A percentile compares a stretch with the other conserved stretches of the same genome.
These are phyloP conservation scores for Drosophila tani DNA, from an alignment of 1,140 invertebrate species.

Conservation along the genomic window DNA sequence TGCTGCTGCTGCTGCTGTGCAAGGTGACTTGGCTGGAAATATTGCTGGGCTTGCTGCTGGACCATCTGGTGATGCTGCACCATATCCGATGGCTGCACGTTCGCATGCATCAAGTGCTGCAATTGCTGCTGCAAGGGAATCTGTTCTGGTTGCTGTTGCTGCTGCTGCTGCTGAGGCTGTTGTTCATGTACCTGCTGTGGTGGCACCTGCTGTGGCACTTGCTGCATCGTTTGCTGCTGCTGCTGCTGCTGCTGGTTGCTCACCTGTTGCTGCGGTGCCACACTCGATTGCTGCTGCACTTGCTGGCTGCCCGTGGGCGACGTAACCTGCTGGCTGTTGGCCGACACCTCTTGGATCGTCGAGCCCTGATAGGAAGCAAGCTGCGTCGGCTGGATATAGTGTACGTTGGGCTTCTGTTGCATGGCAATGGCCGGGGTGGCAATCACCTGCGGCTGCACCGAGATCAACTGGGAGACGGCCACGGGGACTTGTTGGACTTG, in stretches of 20 bases:
- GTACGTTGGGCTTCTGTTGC: slow-evolving; percentile 70
- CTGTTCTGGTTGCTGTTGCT: slow-evolving; percentile 82
- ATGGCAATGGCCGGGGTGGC: slow-evolving; percentile 60
- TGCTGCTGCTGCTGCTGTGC: slow-evolving; percentile 42
- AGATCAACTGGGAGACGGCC: slow-evolving; percentile 45
- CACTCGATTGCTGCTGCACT: slow-evolving; percentile 56
- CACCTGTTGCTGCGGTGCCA: slow-evolving; percentile 36
- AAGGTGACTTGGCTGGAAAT: slow-evolving; percentile 45
- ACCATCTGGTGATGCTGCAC: slow-evolving; percentile 66
- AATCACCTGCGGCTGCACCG: slow-evolving; percentile 69
- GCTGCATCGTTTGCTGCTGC: slow-evolving; percentile 42
- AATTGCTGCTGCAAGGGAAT: slow-evolving; percentile 76
- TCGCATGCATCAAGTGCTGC: slow-evolving; percentile 70
- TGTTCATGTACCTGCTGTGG: slow-evolving; percentile 84
- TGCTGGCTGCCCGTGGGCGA: slow-evolving; percentile 69
- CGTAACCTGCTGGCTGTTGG: slow-evolving; percentile 68
- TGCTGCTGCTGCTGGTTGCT: slow-evolving; percentile 47
- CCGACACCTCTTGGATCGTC: slow-evolving; percentile 54
- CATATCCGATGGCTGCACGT: slow-evolving; percentile 54
- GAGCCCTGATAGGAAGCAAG: slow-evolving; percentile 71
- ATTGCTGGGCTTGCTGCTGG: slow-evolving; percentile 56
- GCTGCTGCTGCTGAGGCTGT: slow-evolving; percentile 85
- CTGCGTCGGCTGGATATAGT: slow-evolving; percentile 75
- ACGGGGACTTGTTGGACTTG: slow-evolving; percentile 26
- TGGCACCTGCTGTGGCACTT: slow-evolving; percentile 51